These are phyloP conservation scores for Hirundichthys speculiger DNA, from an alignment of 2,113 vertebrate species.

Conservation along the genomic window DNA sequence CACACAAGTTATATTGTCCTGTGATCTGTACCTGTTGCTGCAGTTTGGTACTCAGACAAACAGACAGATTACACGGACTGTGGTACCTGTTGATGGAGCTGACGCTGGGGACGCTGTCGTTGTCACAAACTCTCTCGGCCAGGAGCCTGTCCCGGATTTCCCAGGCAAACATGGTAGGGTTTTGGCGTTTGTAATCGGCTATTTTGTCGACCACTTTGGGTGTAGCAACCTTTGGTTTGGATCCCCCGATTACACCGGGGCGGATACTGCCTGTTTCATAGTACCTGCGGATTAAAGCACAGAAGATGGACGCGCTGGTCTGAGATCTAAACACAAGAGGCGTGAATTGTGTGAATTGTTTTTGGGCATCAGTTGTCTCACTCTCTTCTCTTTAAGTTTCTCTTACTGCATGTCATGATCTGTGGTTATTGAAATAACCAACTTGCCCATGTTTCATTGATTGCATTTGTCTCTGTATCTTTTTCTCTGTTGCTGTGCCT, in stretches of 20 bases:
- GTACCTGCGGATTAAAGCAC: conserved; percentile 84
- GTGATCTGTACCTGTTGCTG: conserved; percentile 53
- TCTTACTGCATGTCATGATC: not conserved
- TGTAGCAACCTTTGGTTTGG: conserved; percentile 99
- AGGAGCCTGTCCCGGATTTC: conserved; percentile 98
- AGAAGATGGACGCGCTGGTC: not conserved
- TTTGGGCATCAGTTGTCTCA: not conserved
- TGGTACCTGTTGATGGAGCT: conserved; percentile 98
- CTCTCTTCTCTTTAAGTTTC: no score
- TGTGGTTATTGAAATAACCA: not conserved
- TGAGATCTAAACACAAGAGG: not conserved
- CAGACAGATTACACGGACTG: conserved; percentile 11
- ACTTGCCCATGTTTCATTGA: no score
- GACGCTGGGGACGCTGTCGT: conserved; percentile 98
- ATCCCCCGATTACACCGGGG: conserved; percentile 98
- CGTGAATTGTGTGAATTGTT: not conserved
- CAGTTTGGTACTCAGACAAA: conserved; percentile 26
- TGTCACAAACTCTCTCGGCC: conserved; percentile 97
- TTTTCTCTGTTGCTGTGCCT: not conserved
- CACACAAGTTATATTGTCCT: conserved; percentile 24
- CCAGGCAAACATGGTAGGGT: conserved; percentile 99
- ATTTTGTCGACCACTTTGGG: conserved; percentile 99
- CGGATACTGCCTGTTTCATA: conserved; percentile 99
- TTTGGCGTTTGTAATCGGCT: conserved; percentile 99
- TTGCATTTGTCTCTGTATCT: no score